Percentiles rank a stretch among this genome's conserved stretches.
These are phyloP conservation scores for Aptenodytes forsteri DNA, from an alignment of 2,113 vertebrate species.

Conservation along the genomic window DNA sequence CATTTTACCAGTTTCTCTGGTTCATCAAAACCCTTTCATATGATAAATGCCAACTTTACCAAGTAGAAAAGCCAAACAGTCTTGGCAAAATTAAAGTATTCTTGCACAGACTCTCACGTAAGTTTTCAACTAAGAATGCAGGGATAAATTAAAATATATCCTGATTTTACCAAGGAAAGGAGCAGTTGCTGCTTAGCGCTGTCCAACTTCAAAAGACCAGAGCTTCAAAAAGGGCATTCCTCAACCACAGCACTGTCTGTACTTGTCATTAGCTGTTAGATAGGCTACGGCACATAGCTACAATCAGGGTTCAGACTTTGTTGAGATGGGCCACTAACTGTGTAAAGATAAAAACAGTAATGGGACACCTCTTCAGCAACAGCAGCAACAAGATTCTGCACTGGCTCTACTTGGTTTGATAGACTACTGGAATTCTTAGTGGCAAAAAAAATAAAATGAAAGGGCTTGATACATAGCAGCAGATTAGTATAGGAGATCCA, in stretches of 20 bases:
- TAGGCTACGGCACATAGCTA: background rate
- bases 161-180: background rate
- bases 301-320: background rate
- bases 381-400: background rate
- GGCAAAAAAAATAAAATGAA: background rate
- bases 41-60: background rate
- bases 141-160: background rate
- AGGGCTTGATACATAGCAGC: background rate
- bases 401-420: background rate
- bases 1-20: background rate
- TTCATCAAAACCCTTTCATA: background rate
- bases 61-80: background rate
- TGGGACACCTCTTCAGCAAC: background rate
- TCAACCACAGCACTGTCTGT: background rate
- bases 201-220: background rate
- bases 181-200: background rate
- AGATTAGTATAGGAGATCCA: background rate
- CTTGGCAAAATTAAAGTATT: background rate
- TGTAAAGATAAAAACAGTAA: background rate
- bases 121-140: background rate
- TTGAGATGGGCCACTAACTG: background rate
- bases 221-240: background rate
- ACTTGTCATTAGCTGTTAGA: background rate
- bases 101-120: background rate
- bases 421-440: background rate